Evolutionary conservation across 2,797 vertebrate genomes (phyloP), one percentile per base, ranked within the genome.

Genomic region (Hippocampus kuda): DNA sequence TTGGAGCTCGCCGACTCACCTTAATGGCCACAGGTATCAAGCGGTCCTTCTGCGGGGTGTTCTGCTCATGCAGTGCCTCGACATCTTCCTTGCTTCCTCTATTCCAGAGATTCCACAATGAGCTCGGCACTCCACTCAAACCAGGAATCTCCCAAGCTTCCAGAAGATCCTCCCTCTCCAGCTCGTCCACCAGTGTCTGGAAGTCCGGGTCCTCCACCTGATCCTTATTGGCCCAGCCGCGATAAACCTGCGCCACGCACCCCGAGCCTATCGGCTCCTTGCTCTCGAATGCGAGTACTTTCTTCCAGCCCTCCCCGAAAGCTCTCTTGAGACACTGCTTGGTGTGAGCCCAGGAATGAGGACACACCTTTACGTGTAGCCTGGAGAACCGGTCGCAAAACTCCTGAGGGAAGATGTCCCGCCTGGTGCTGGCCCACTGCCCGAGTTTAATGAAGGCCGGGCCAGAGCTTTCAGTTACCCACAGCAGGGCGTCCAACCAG

Each of bases 381-480:
- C 85, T 90, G 61, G 94, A 93, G 77, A 99, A 96, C 64, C 89
- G 88, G 1, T 90, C 83, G 0, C 95, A 99, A 79, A 98, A 97
- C 60, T 92, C 92, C 62, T 81, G 89, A 0, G 95, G 92, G 81
- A 99, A 97, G 72, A 98, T 88, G 80, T 98, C 97, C 10, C 92
- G 89, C 7, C 95, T 90, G 22, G 95, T 98, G 88, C 96, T 94
- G 77, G 95, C 95, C 97, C 97, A 99, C 81, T 99, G 96, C 0
- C 95, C 95, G 74, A 98, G 86, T 71, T 98, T 99, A 72, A 98
- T 90, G 61, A 93, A 98, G 0, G 94, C 92, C 0, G 96, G 95
- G 5, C 95, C 96, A 0, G 94, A 94, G 0, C 92, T 90, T 78
- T 96, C 95, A 0, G 93, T 95, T 56, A 94, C 92, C 88, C 91